A percentile compares a stretch with the other conserved stretches of the same genome.
Evolutionary conservation across 2,888 invertebrate genomes (phyloP).

Genomic region (Pristionchus maxplancki): DNA sequence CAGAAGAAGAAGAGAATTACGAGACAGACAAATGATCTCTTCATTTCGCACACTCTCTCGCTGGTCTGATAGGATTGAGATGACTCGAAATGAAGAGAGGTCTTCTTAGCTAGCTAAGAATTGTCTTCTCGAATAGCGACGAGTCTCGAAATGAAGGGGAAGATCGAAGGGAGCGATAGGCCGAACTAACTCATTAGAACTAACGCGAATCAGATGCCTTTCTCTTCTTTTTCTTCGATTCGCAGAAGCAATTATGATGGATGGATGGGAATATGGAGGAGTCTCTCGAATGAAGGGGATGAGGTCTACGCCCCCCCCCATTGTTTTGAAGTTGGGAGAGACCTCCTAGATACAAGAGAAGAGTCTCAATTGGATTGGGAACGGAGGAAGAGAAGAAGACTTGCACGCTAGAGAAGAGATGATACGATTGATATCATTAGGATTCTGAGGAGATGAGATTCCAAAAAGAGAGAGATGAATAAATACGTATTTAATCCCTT

Average conservation of each 20-base stretch:
- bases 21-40: not conserved
- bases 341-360: not conserved
- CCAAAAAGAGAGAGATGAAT: not conserved
- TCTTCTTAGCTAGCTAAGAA: not conserved
- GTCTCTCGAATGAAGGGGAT: slow-evolving; percentile 4
- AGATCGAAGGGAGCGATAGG: not conserved
- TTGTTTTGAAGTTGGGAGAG: not conserved
- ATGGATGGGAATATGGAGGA: not conserved
- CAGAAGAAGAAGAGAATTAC: not conserved
- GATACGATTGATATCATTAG: not conserved
- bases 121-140: not conserved
- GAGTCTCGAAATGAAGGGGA: not conserved
- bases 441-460: not conserved
- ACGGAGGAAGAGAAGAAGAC: not conserved
- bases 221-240: not conserved
- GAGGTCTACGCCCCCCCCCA: not conserved
- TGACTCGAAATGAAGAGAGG: not conserved
- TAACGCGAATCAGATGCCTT: slow-evolving; percentile 43
- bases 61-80: not conserved
- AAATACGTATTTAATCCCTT: no score
- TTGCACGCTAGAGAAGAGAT: not conserved
- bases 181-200: slow-evolving; percentile 12
- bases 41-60: not conserved
- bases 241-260: slow-evolving; percentile 30
- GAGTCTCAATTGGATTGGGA: not conserved